Evolutionary conservation across 2,888 invertebrate species (phyloP), one percentile per base, ranked within the genome.

Genomic region (Nomada flava): DNA sequence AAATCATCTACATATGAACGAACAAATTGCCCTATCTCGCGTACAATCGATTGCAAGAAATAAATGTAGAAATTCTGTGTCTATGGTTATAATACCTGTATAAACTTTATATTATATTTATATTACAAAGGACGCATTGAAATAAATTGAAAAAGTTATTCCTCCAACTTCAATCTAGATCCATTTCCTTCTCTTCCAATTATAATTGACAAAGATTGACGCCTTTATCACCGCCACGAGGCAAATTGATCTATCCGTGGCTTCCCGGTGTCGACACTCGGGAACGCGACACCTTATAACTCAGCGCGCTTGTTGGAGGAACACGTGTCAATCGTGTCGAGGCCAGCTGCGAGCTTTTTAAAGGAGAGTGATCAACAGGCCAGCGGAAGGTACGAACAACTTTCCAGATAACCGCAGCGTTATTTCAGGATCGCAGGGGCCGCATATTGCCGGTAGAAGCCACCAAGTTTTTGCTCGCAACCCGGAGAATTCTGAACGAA

Each of bases 351-450:
- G 47, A 10, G 47, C 13, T 79, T 69, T 81, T 53, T 68, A 53
- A 76, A 82, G 47, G 15, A 47, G 47, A 47, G 23, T 29, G 50
- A n/a, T 26, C 42, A 62, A n/a, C 18, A 42, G 52, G 64, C 69
- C 64, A 80, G 72, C 76, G 76, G 67, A 63, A 76, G 69, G 59
- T 52, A 69, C 52, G 64, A 26, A n/a, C 64, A 67, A 53, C 77
- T 78, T 70, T 78, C 76, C 78, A 68, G 73, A 74, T 80, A 74
- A 62, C 86, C 74, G 62, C 76, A 60, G 65, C 79, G 79, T 82
- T 83, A 81, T 86, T 86, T 78, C 73, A 81, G 62, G 67, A 74
- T 52, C 79, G 65, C 74, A 65, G 18, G 2, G 36, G 7, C 26
- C n/a, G 63, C n/a, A 29, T 53, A 72, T 52, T 36, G 72, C 47